Evolutionary conservation across 1,140 invertebrate species (phyloP), one percentile per base, ranked within the genome.

Genomic region (Dermatophagoides farinae): DNA sequence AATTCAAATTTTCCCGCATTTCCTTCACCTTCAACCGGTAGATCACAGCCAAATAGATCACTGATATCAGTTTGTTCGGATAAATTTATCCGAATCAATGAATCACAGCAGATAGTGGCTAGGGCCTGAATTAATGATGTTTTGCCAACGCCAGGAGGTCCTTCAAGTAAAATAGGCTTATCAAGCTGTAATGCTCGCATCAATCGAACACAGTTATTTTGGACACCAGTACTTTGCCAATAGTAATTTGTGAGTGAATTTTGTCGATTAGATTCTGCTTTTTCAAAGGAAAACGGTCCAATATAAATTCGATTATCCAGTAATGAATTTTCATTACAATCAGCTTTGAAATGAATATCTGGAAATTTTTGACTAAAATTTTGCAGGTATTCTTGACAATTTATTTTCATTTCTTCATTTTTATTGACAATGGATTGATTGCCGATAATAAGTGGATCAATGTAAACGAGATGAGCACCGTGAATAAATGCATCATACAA

Each of bases 21-120:
- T 12, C 20, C 22, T 18, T 51, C 47, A 62, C 89, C 88, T 77
- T 95, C 88, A 2, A 90, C 82, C 0, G 96, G 96, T 52, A 99
- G 75, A 77, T 99, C 95, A 44, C 90, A 86, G 49, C 96, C 96
- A 76, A 99, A 99, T 16, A 99, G 75, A 77, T 99, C 96, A 20
- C 85, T 87, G 51, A 97, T 80, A 75, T 98, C 95, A 0, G 95
- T 99, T 76, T 99, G 95, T 70, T 99, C 95, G 46, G 92, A 97
- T 14, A 99, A 77, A 78, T 99, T 99, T 49, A 99, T 91, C 43
- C 96, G 75, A 16, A 92, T 81, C 10, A 97, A 77, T 16, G 73
- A 64, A 71, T 91, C 78, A 0, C 87, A 85, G 25, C 88, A 81
- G 6, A 80, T 79, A 71, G 82, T 83, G 0, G 91, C 92, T 18